Evolutionary conservation across 2,888 invertebrate genomes (phyloP), one percentile per base, ranked within the genome.

Genomic region (Selenia dentaria): DNA sequence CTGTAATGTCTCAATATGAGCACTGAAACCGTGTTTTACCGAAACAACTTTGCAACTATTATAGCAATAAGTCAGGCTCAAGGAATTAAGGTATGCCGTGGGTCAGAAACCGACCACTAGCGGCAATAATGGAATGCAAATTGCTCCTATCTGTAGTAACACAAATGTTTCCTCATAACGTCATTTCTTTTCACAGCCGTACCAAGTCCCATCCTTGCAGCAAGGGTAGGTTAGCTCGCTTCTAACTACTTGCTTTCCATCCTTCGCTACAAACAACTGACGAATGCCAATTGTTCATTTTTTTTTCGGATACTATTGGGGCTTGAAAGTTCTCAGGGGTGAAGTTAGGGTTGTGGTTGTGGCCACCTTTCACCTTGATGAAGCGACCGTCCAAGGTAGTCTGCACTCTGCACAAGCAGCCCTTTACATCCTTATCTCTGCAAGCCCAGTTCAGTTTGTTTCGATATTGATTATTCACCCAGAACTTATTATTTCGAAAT

Each of bases 361-460:
- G 90, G 0, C 57, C 59, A 2, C 89, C 87, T 42, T 86, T 87
- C 42, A 87, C 59, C 25, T 83, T 77, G 18, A 90, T 72, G 57
- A 90, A 86, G 22, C 77, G 76, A 2, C 90, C 90, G 12, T 86
- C 82, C 58, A 83, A 58, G n/a, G 86, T 84, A n/a, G 90, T 90
- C 64, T 90, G 90, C 9, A 90, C 88, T 51, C 90, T 72, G 54
- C 90, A 90, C 12, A 88, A 63, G 50, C 90, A 90, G 10, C 84
- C 83, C 42, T 61, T 78, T 5, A 75, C 68, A 53, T 90, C 89
- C 64, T 90, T 90, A 58, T 90, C 89, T 9, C 87, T 78, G 49
- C 90, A 90, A 9, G 90, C 90, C 90, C 90, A 90, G 62, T 90
- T 90, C 55, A 90, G 51, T 57, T 89, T 90, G 44, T 78, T 79